These are phyloP conservation scores for Drosophila takahashii DNA, from an alignment of 1,140 invertebrate genomes.

Conservation along the genomic window DNA sequence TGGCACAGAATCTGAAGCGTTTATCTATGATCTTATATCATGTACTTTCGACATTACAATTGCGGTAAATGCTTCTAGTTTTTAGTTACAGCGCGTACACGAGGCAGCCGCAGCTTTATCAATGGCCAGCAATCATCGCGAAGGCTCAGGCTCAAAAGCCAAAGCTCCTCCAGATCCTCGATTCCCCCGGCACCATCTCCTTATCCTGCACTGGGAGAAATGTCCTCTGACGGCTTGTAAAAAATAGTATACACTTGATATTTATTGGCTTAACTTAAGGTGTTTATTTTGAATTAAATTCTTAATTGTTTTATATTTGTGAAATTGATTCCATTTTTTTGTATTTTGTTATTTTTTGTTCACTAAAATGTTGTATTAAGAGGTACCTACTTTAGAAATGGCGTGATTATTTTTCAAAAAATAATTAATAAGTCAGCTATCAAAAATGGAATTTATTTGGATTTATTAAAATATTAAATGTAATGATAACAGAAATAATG, in stretches of 20 bases:
- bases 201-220: conserved; percentile 8
- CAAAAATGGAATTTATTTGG: no score
- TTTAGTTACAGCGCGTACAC: conserved; percentile 84
- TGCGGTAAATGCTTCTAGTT: conserved; percentile 85
- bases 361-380: no score
- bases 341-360: neutral
- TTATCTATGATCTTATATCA: conserved; percentile 85
- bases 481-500: no score
- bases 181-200: neutral
- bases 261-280: no score
- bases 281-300: no score
- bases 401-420: no score
- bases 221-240: fast-evolving
- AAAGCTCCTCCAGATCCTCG: conserved; percentile 31
- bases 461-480: no score
- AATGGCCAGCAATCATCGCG: conserved; percentile 78
- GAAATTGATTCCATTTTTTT: no score
- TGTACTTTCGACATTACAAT: conserved; percentile 85
- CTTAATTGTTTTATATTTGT: no score
- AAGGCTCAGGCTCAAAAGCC: conserved; percentile 26
- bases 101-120: conserved; percentile 76
- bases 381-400: no score
- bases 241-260: no score
- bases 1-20: conserved; percentile 80
- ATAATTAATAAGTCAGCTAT: no score